Evolutionary conservation across 2,888 invertebrate genomes (phyloP).

Genomic region (Chrysolina oricalcia): DNA sequence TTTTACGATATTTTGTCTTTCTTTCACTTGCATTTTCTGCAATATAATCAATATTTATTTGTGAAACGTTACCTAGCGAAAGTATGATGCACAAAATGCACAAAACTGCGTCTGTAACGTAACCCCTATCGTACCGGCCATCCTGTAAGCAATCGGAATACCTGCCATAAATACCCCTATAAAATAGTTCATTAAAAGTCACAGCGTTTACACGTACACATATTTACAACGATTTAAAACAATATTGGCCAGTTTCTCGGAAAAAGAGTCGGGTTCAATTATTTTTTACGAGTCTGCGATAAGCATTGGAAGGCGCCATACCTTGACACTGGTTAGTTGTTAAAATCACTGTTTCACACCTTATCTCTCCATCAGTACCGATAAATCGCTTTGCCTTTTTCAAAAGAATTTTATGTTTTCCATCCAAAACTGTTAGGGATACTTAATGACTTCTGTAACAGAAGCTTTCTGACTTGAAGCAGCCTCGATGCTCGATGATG

Average conservation of each 20-base stretch:
- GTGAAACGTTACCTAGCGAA: too few species aligned
- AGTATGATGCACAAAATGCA: too few species aligned
- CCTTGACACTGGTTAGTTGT: conserved; percentile 62
- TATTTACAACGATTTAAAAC: conserved; percentile 14
- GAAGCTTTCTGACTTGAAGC: conserved; percentile 41
- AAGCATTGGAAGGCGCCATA: conserved; percentile 64
- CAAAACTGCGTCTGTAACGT: too few species aligned
- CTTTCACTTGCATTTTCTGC: too few species aligned
- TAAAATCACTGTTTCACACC: conserved; percentile 62
- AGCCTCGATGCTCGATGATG: conserved; percentile 33
- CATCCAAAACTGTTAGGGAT: conserved; percentile 42
- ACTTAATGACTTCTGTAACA: conserved; percentile 48
- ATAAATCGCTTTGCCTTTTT: conserved; percentile 59
- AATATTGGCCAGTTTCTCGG: conserved; percentile 27
- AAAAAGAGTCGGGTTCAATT: conserved; percentile 42
- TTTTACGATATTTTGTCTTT: too few species aligned
- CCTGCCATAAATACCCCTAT: conserved; percentile 5
- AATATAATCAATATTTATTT: too few species aligned
- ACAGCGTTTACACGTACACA: conserved; percentile 1
- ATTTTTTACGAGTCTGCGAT: conserved; percentile 61
- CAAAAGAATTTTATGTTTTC: conserved; percentile 44
- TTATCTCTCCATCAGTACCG: conserved; percentile 62
- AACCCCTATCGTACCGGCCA: too few species aligned
- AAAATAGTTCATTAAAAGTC: conserved; percentile 12
- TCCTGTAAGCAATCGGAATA: background rate